A percentile compares a stretch with the other conserved stretches of the same genome.
Conservation (phyloP, 2,113 vertebrate genomes). For the Thomomys bottae region DNA sequence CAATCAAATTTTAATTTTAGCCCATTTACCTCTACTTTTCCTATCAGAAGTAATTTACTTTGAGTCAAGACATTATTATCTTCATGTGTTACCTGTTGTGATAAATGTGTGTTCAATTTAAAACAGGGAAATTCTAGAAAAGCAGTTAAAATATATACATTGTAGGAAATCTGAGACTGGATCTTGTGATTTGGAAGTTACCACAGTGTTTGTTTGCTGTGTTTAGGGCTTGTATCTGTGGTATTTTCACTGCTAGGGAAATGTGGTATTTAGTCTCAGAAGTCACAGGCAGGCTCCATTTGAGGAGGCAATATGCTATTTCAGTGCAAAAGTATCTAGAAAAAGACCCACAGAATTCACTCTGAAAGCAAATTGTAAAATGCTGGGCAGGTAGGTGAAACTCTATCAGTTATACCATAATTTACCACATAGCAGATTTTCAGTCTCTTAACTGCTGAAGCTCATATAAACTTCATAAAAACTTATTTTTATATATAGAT, state of each 20-base stretch:
- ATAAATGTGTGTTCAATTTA: background rate
- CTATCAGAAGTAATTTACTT: no score
- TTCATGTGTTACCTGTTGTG: background rate
- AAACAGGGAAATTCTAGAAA: background rate
- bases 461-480: background rate
- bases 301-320: background rate
- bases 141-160: background rate
- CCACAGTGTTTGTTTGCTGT: background rate
- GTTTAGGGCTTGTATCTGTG: background rate
- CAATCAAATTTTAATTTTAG: background rate
- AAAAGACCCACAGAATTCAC: background rate
- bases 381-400: background rate
- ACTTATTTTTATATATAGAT: background rate
- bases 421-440: background rate
- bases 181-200: background rate
- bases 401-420: background rate
- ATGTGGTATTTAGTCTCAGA: background rate
- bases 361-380: background rate
- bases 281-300: rapidly evolving
- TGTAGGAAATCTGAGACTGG: background rate
- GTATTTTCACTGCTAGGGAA: background rate
- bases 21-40: no score
- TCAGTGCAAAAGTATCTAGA: background rate
- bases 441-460: background rate
- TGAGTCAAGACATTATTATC: no score